Evolutionary conservation across 2,888 invertebrate species (phyloP), one percentile per base, ranked within the genome.

Genomic region (Zonitis immaculata): DNA sequence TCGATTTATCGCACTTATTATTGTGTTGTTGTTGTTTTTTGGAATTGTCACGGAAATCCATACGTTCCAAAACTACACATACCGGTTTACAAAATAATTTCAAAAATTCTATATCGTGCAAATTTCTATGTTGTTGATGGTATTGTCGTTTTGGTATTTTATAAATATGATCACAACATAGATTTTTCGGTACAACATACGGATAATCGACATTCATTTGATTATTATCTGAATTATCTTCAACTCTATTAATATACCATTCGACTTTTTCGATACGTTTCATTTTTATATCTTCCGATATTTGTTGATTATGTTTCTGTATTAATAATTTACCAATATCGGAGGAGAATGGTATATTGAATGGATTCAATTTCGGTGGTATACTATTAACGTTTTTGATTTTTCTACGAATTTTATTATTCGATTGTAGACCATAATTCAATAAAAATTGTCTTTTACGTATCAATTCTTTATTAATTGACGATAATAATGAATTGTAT

Each of bases 301-400:
- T 56, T 39, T 42, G 48, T 47, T 62, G 66, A 48, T 64, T 62
- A 43, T 62, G 62, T 42, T 57, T 56, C 16, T 57, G 52, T 44
- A 66, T 63, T 43, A 71, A 56, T 32, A 59, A 57, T 44, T 61
- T 58, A 6, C 73, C 71, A 43, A 69, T 54, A 52, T 72, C 67
- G 4, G 72, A 73, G 1, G 71, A 71, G 46, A 73, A 66, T 39
- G 73, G 73, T 42, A 73, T 65, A 46, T 65, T 49, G 39, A 52
- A 22, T 11, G 14, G 30, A 14, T 25, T 16, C 9, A n/a, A 30
- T 30, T 30, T 22, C 5, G 35, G 32, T 16, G 42, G 20, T 12
- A 25, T 16, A 18, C 16, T 12, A 14, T 6, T 18, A 8, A 4
- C 2, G 16, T 18, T 7, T 18, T 3, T 35, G 3, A 35, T 3